Conservation (phyloP, 2,113 vertebrate species). For the Mastomys coucha region DNA sequence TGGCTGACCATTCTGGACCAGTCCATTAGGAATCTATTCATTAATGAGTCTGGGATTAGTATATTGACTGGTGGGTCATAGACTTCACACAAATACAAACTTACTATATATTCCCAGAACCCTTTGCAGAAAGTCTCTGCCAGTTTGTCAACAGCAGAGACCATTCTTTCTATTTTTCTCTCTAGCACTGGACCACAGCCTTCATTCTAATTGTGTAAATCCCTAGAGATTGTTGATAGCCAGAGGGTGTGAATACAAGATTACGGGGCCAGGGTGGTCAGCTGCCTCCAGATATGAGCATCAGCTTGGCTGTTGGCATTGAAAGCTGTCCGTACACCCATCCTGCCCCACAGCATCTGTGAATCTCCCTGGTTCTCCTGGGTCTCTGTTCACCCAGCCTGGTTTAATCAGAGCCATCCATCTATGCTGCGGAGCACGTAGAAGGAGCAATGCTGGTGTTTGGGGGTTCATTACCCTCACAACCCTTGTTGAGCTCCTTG, state of each 20-base stretch:
- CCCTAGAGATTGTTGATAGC: background rate
- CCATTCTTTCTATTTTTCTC: background rate
- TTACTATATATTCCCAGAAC: background rate
- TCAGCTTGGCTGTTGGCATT: background rate
- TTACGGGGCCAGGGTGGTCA: background rate
- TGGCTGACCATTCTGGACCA: background rate
- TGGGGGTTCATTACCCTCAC: too few species aligned
- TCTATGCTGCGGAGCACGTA: background rate
- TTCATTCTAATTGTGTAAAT: background rate
- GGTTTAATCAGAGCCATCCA: background rate
- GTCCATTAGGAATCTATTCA: background rate
- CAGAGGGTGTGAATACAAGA: background rate
- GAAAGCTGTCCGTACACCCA: background rate
- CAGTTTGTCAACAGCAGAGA: background rate
- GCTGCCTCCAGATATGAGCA: background rate
- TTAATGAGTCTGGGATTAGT: background rate
- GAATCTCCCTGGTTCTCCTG: background rate
- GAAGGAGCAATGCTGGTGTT: background rate
- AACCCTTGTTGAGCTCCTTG: background rate
- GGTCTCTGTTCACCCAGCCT: background rate
- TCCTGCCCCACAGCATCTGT: background rate
- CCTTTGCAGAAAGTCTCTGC: background rate
- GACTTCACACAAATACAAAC: background rate
- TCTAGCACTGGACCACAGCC: background rate
- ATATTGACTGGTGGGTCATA: background rate